Evolutionary conservation across 2,888 invertebrate species (phyloP).

Genomic region (Rhodophaea formosa): DNA sequence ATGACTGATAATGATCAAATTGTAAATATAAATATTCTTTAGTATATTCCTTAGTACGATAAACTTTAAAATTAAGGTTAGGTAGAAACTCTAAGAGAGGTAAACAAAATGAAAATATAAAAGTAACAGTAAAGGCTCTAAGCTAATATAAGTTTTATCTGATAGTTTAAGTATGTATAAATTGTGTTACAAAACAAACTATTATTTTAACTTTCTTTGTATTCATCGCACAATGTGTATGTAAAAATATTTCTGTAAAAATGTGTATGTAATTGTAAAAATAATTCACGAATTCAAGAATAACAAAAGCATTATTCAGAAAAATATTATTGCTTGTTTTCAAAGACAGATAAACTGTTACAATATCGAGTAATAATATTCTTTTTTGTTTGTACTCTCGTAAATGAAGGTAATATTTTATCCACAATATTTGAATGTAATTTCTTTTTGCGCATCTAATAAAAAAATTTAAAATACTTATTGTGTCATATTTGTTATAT

Average conservation of each 20-base stretch:
- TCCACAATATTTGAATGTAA: no score
- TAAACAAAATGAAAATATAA: slow-evolving; percentile 28
- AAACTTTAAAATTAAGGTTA: slow-evolving; percentile 33
- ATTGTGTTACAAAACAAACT: slow-evolving; percentile 21
- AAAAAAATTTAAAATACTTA: no score
- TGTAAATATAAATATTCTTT: slow-evolving; percentile 36
- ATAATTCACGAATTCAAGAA: slow-evolving; percentile 1
- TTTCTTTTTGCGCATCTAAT: no score
- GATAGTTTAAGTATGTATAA: slow-evolving; percentile 24
- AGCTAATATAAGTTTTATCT: slow-evolving; percentile 32
- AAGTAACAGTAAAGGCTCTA: slow-evolving; percentile 37
- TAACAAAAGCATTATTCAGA: no score
- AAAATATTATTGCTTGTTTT: no score
- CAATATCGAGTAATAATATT: no score
- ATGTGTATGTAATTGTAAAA: slow-evolving; percentile 20
- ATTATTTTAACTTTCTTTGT: slow-evolving; percentile 21
- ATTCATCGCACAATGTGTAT: slow-evolving; percentile 25
- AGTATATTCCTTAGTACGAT: slow-evolving; percentile 30
- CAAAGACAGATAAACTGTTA: no score
- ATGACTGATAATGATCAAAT: slow-evolving; percentile 50
- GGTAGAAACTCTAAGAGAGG: slow-evolving; percentile 44
- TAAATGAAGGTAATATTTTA: no score
- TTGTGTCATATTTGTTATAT: not conserved
- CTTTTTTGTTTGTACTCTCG: no score
- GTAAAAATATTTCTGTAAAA: slow-evolving; percentile 23